Percentiles rank a stretch among this genome's conserved stretches.
phyloP scores from a whole-genome alignment of 2,888 invertebrate genomes.

The Euzetes globulus region DNA sequence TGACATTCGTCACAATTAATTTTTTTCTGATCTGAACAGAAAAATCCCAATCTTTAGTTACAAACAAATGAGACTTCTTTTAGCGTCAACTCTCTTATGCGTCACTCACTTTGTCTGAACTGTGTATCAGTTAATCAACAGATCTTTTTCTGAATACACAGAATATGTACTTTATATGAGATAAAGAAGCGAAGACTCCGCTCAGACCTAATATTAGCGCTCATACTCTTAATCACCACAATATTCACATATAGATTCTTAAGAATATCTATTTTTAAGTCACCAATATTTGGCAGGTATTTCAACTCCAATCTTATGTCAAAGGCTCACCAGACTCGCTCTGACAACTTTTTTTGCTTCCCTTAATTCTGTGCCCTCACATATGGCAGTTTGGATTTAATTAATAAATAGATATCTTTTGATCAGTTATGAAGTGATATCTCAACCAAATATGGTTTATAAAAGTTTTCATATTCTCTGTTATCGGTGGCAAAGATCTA shows the following conservation, averaged over 20 bases:
- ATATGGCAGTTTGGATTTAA: too few species aligned
- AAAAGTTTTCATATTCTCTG: too few species aligned
- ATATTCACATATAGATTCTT: neutral
- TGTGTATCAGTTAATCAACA: neutral
- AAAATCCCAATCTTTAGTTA: neutral
- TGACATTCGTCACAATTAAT: neutral
- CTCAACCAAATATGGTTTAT: too few species aligned
- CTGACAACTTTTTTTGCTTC: neutral
- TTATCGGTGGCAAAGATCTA: too few species aligned
- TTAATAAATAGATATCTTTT: too few species aligned
- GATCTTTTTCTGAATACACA: neutral
- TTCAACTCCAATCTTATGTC: neutral
- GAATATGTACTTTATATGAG: neutral
- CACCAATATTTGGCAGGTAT: conserved; percentile 26
- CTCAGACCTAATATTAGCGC: neutral
- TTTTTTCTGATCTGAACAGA: neutral
- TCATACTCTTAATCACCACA: neutral
- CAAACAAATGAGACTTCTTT: neutral
- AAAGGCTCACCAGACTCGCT: neutral
- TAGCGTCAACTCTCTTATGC: neutral
- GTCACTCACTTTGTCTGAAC: neutral
- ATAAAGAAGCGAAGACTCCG: neutral
- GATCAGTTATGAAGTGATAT: too few species aligned
- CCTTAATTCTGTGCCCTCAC: too few species aligned
- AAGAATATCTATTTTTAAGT: conserved; percentile 17